Evolutionary conservation across 2,888 invertebrate species (phyloP).

Genomic region (Stenodema calcarata): DNA sequence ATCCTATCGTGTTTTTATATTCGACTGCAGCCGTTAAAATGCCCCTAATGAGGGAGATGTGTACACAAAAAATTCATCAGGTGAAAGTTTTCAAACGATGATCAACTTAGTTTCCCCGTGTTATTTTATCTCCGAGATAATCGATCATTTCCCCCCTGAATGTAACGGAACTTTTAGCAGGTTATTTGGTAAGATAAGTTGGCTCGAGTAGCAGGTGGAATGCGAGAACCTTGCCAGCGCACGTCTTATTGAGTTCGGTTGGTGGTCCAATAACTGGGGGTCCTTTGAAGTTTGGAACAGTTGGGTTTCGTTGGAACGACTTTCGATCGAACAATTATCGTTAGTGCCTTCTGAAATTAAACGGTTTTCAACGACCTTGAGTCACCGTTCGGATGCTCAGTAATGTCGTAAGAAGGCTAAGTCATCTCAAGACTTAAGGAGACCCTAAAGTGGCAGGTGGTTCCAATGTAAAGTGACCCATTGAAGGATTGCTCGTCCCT

Average conservation of each 20-base stretch:
- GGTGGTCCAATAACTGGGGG: background rate
- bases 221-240: background rate
- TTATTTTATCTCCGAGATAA: background rate
- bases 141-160: constrained; percentile 5
- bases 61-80: background rate
- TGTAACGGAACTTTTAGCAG: background rate
- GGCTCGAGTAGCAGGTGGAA: background rate
- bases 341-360: background rate
- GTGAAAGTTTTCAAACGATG: background rate
- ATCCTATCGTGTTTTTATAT: too few species aligned
- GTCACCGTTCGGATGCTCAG: background rate
- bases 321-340: background rate
- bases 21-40: background rate
- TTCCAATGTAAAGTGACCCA: background rate
- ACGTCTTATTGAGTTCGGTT: background rate
- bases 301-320: background rate
- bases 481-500: background rate
- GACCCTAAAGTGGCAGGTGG: background rate
- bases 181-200: constrained; percentile 1
- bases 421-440: background rate
- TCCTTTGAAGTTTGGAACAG: background rate
- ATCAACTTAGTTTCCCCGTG: background rate
- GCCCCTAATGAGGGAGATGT: background rate
- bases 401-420: background rate
- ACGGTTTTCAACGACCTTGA: background rate